Evolutionary conservation across 2,888 invertebrate species (phyloP).

Genomic region (Drosophila merina): DNA sequence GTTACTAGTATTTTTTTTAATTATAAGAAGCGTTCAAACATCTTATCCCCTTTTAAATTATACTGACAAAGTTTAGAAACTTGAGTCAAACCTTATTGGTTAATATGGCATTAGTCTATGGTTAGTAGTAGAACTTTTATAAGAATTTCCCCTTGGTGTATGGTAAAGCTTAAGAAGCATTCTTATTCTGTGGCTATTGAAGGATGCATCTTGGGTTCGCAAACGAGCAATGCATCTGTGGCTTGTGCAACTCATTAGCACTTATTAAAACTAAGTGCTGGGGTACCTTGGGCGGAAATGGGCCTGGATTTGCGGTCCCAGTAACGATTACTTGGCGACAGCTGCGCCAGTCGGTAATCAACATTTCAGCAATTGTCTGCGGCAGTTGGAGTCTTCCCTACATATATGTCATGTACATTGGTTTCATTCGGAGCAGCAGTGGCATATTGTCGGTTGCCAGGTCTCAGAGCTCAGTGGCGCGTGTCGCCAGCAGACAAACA

Average conservation of each 20-base stretch:
- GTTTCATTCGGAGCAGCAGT: slow-evolving; percentile 13
- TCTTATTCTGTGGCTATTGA: slow-evolving; percentile 12
- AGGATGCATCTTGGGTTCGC: slow-evolving; percentile 13
- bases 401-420: neutral
- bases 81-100: too few relatives aligned
- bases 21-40: neutral
- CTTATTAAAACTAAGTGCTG: slow-evolving; percentile 80
- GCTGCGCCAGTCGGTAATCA: slow-evolving; percentile 59
- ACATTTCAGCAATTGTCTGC: slow-evolving; percentile 74
- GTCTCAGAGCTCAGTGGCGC: slow-evolving; percentile 57
- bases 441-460: slow-evolving; percentile 33
- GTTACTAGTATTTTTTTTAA: neutral
- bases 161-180: neutral
- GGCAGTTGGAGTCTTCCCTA: slow-evolving; percentile 34
- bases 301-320: slow-evolving; percentile 58
- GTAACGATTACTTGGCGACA: slow-evolving; percentile 31
- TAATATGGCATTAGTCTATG: too few relatives aligned
- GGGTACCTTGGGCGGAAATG: slow-evolving; percentile 60
- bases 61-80: too few relatives aligned
- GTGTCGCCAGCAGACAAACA: slow-evolving; percentile 53
- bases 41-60: too few relatives aligned
- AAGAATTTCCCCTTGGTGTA: neutral
- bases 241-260: slow-evolving; percentile 81
- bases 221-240: slow-evolving; percentile 19
- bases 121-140: neutral